A percentile compares a stretch with the other conserved stretches of the same genome.
Evolutionary conservation across 2,888 invertebrate species (phyloP).

Genomic region (Cyclophora punctaria): DNA sequence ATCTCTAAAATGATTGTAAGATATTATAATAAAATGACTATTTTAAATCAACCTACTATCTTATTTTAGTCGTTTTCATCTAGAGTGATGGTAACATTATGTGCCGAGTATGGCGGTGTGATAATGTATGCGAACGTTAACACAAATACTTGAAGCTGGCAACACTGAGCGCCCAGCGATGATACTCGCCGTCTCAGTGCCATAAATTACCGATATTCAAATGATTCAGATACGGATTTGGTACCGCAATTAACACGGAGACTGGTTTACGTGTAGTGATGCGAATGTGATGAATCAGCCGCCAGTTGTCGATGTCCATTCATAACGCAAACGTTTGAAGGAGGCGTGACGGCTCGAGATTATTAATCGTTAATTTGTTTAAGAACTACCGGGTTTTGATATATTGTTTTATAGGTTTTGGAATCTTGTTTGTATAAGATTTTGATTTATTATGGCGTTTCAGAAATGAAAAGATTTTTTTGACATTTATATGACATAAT

Average conservation of each 20-base stretch:
- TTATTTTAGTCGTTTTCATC: slow-evolving; percentile 4
- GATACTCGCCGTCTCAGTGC: slow-evolving; percentile 54
- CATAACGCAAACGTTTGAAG: no score
- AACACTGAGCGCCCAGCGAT: slow-evolving; percentile 25
- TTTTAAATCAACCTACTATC: slow-evolving; percentile 11
- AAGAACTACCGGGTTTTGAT: no score
- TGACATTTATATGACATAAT: no score
- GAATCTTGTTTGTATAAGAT: no score
- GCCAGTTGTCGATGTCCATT: no score
- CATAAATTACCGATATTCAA: slow-evolving; percentile 73
- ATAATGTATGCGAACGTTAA: slow-evolving; percentile 60
- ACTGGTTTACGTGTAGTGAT: slow-evolving; percentile 60
- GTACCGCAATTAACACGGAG: slow-evolving; percentile 71
- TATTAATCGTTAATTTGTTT: no score
- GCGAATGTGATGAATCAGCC: slow-evolving; percentile 11
- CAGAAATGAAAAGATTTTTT: no score
- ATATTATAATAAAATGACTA: slow-evolving; percentile 18
- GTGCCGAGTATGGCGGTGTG: slow-evolving; percentile 24
- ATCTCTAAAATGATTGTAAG: neutral
- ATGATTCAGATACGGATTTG: slow-evolving; percentile 70
- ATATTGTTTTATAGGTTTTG: no score
- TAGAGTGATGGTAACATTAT: slow-evolving; percentile 24
- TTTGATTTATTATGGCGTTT: no score
- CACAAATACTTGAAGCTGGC: slow-evolving; percentile 37
- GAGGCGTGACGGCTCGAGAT: no score